Evolutionary conservation across 2,888 invertebrate species (phyloP), one percentile per base, ranked within the genome.

Genomic region (Sialis fuliginosa): DNA sequence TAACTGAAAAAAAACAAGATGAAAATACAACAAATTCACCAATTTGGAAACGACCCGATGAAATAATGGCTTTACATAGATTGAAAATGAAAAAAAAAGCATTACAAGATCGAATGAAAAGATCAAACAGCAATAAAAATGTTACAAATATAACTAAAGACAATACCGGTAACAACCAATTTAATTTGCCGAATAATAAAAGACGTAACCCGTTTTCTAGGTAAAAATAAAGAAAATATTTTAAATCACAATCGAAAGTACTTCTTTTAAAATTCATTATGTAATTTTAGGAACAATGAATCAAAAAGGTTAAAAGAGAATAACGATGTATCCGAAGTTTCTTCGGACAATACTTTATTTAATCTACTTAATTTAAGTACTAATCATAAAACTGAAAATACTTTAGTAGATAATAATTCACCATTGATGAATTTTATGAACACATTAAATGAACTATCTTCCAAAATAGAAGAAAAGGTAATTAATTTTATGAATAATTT

Each of bases 191-290:
- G 22, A 22, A 22, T 22, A 22, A 74, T 44, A 87, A 86, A 59
- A 73, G 85, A 45, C 83, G 78, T 59, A 87, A 87, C 63, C 87
- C 87, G 6, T 88, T 87, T 66, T 67, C 72, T 22, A 79, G 74
- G 73, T 74, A 2, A 45, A 44, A 22, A n/a, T 49, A 2, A 9
- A 9, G 10, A n/a, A 35, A 3, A 35, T 35, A n/a, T 35, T 9
- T 35, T 35, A 35, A 35, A n/a, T 10, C 2, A 35, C 10, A n/a
- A 13, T 13, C 13, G 6, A 41, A 41, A 31, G 10, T 5, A 42
- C 10, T 42, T 42, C n/a, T n/a, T n/a, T n/a, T n/a, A n/a, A n/a
- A n/a, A n/a, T n/a, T 31, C 5, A 6, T 31, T 44, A 48, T n/a
- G 54, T 22, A 22, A 22, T 55, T 31, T 13, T 57, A 12, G 57